These are phyloP conservation scores for Centropyge bicolor DNA, from an alignment of 2,797 vertebrate species.

Conservation along the genomic window DNA sequence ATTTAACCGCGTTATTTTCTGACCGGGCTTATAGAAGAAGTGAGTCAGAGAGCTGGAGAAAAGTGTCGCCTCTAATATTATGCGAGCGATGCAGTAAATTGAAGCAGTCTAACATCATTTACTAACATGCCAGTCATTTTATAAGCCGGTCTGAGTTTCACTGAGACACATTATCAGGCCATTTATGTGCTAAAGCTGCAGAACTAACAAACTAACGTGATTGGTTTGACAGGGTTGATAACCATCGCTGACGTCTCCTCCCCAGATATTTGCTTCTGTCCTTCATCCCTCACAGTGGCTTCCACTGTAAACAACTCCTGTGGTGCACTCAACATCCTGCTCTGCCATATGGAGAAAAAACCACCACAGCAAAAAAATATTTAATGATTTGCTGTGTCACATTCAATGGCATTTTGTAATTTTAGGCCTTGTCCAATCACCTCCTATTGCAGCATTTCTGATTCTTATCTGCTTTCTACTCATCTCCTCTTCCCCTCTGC, in stretches of 20 bases:
- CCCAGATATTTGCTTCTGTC: constrained; percentile 59
- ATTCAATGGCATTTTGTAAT: constrained; percentile 24
- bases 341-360: constrained; percentile 36
- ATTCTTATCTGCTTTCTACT: constrained; percentile 59
- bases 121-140: constrained; percentile 63
- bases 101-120: constrained; percentile 54
- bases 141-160: constrained; percentile 47
- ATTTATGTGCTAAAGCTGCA: constrained; percentile 60
- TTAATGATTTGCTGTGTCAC: constrained; percentile 45
- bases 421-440: constrained; percentile 27
- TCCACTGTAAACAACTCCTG: constrained; percentile 66
- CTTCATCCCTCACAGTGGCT: constrained; percentile 47
- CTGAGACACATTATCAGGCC: constrained; percentile 45
- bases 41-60: constrained; percentile 62
- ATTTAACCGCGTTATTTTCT: constrained; percentile 60
- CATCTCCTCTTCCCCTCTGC: constrained; percentile 53
- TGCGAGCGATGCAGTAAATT: constrained; percentile 54
- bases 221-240: constrained; percentile 61
- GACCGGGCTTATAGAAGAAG: constrained; percentile 52
- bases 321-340: constrained; percentile 11
- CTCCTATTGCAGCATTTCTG: constrained; percentile 29
- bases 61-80: constrained; percentile 55
- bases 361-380: constrained; percentile 31
- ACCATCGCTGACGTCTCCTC: constrained; percentile 57
- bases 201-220: constrained; percentile 48